Conservation (phyloP, 2,797 vertebrate species). For the Coregonus suidteri region DNA sequence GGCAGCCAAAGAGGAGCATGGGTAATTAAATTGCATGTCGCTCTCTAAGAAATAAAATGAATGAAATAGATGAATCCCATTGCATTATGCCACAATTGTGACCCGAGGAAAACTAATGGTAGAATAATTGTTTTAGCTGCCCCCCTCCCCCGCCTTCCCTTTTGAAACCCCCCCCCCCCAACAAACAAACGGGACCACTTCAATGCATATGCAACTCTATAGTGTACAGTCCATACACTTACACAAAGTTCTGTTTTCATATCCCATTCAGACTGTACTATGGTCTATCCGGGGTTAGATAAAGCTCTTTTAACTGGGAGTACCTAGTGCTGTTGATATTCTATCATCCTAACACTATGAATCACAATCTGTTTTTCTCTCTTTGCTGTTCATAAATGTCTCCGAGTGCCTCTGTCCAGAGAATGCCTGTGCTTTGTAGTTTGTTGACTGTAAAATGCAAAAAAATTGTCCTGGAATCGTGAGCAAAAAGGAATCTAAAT, state of each 20-base stretch:
- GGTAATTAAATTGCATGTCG: conserved; percentile 79
- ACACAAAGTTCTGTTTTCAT: background rate
- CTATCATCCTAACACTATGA: background rate
- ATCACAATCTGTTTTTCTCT: conserved; percentile 19
- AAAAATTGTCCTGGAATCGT: conserved; percentile 76
- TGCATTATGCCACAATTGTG: conserved; percentile 77
- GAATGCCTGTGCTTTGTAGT: conserved; percentile 67
- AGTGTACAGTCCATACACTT: conserved; percentile 66
- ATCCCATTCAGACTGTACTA: background rate
- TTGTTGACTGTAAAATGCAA: conserved; percentile 72
- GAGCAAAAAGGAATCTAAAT: conserved; percentile 78
- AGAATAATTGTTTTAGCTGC: conserved; percentile 74
- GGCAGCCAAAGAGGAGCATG: conserved; percentile 71
- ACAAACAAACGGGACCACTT: conserved; percentile 66
- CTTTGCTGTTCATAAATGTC: background rate
- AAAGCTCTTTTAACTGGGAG: background rate
- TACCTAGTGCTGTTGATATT: background rate
- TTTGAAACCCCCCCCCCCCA: conserved; percentile 48
- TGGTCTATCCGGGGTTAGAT: background rate
- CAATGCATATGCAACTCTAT: conserved; percentile 69
- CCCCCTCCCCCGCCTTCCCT: conserved; percentile 36
- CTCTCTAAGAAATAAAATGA: conserved; percentile 78
- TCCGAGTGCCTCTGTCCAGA: background rate
- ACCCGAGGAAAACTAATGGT: conserved; percentile 78
- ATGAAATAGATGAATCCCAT: conserved; percentile 78